Conservation (phyloP, 1,140 invertebrate genomes). For the Drosophila kepulauana region DNA sequence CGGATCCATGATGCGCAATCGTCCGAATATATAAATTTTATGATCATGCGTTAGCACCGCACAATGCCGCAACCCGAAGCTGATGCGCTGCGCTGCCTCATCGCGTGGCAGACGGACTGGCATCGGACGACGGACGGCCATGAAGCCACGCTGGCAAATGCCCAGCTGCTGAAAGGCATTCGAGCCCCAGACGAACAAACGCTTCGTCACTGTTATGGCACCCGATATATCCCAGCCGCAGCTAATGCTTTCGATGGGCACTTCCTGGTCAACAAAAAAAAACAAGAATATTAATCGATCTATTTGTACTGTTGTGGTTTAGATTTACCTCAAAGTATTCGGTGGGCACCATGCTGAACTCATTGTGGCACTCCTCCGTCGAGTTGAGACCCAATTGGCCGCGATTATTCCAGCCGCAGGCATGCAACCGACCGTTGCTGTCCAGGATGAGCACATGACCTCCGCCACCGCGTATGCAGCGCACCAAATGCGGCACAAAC, state of each 20-base stretch:
- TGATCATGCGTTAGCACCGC: slow-evolving; percentile 88
- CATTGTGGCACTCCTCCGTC: slow-evolving; percentile 64
- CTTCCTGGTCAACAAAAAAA: slow-evolving; percentile 69
- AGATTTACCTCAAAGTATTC: slow-evolving; percentile 66
- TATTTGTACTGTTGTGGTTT: neutral
- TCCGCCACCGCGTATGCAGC: slow-evolving; percentile 90
- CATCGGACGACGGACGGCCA: slow-evolving; percentile 84
- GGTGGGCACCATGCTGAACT: slow-evolving; percentile 69
- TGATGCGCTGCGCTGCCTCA: slow-evolving; percentile 82
- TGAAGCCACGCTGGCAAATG: slow-evolving; percentile 86
- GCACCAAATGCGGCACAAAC: slow-evolving; percentile 85
- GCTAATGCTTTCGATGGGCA: slow-evolving; percentile 87
- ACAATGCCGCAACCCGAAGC: slow-evolving; percentile 89
- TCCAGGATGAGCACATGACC: slow-evolving; percentile 91
- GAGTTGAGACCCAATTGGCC: slow-evolving; percentile 90
- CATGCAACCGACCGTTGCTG: slow-evolving; percentile 89
- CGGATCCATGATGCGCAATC: slow-evolving; percentile 67
- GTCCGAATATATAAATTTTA: slow-evolving; percentile 76
- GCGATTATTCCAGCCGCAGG: slow-evolving; percentile 95
- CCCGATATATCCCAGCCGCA: slow-evolving; percentile 91
- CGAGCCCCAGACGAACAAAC: slow-evolving; percentile 91
- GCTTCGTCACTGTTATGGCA: slow-evolving; percentile 88
- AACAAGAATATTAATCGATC: too few species aligned
- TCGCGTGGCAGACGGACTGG: slow-evolving; percentile 74
- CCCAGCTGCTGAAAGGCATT: slow-evolving; percentile 91